phyloP scores from a whole-genome alignment of 2,797 vertebrate genomes.

The Staurois parvus region DNA sequence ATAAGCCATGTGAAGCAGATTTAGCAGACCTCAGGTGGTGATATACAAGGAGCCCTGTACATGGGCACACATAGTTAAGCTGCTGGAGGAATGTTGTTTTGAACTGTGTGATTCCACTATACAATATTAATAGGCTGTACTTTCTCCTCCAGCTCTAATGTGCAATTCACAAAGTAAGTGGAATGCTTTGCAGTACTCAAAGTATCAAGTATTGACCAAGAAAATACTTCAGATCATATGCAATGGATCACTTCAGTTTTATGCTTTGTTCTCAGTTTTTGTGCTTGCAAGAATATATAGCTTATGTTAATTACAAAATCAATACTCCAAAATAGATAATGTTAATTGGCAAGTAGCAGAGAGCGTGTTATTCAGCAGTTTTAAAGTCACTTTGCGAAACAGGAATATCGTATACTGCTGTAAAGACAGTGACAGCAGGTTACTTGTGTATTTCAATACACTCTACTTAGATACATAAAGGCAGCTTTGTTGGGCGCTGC shows the following conservation, averaged over 20 bases:
- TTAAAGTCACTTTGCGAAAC: constrained; percentile 30
- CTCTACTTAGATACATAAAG: not conserved
- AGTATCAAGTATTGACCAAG: constrained; percentile 44
- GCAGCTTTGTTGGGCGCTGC: too few species aligned
- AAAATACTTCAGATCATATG: constrained; percentile 43
- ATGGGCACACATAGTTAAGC: not conserved
- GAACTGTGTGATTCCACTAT: not conserved
- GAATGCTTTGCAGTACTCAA: constrained; percentile 24
- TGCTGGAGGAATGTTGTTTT: not conserved
- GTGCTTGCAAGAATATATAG: constrained; percentile 44
- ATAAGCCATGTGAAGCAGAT: constrained; percentile 19
- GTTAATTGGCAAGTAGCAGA: constrained; percentile 23
- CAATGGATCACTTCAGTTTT: constrained; percentile 44
- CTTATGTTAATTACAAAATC: constrained; percentile 58
- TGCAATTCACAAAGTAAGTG: constrained; percentile 11
- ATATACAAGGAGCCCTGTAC: not conserved
- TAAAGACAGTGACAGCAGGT: too few species aligned
- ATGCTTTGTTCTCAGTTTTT: constrained; percentile 42
- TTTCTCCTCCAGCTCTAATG: constrained; percentile 15
- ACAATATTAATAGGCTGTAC: constrained; percentile 6
- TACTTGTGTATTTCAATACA: not conserved
- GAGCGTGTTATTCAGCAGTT: constrained; percentile 11
- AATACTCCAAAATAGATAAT: constrained; percentile 50
- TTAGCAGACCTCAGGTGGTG: constrained; percentile 23
- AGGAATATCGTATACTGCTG: constrained; percentile 13